A percentile compares a stretch with the other conserved stretches of the same genome.
Conservation (phyloP, 2,113 vertebrate genomes). For the Rafetus swinhoei region DNA sequence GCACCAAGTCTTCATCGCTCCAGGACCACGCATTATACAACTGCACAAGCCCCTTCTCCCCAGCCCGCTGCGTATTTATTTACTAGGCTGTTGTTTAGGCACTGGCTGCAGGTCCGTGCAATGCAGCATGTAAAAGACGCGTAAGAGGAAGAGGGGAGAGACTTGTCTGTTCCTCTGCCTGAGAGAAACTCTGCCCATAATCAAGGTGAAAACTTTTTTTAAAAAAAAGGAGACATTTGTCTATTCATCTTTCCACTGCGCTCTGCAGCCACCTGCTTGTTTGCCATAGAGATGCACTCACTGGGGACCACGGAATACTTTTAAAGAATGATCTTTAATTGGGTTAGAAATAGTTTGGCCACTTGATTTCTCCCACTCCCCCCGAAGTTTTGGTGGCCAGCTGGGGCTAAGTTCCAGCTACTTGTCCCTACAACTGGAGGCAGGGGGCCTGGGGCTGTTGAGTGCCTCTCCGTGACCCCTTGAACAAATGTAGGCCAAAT, state of each 20-base stretch:
- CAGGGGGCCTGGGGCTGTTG: not conserved
- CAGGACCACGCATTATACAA: not conserved
- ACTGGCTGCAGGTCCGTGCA: not conserved
- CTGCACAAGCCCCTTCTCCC: not conserved
- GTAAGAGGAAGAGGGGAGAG: too few relatives aligned
- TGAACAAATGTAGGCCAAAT: not conserved
- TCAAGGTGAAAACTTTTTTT: not conserved
- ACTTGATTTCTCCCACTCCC: not conserved
- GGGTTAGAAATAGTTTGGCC: not conserved
- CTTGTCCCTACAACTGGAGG: not conserved
- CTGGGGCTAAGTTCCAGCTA: too few relatives aligned
- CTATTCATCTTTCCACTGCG: not conserved
- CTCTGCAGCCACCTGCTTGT: not conserved
- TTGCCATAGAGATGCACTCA: not conserved
- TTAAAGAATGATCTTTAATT: not conserved
- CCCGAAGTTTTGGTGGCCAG: too few relatives aligned
- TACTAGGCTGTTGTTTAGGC: not conserved
- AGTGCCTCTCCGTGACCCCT: not conserved
- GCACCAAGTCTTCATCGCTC: not conserved
- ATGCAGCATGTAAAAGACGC: not conserved
- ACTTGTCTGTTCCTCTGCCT: not conserved
- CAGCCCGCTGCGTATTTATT: not conserved
- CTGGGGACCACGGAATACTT: not conserved
- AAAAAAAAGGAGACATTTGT: not conserved
- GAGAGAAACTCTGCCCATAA: not conserved